These are phyloP conservation scores for Pipistrellus pygmaeus DNA, from an alignment of 2,797 vertebrate species.

Conservation along the genomic window DNA sequence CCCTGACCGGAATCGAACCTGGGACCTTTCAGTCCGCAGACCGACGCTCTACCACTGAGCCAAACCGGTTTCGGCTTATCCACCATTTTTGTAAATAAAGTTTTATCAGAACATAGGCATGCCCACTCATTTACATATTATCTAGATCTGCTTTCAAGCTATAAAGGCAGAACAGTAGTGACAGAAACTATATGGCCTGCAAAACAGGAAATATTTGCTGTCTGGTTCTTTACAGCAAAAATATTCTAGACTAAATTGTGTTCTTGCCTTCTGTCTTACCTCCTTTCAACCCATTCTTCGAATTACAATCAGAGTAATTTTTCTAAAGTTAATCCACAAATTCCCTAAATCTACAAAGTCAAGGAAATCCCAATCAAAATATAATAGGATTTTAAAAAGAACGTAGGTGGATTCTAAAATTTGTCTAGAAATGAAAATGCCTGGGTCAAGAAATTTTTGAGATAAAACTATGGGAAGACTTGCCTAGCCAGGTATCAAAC, in stretches of 20 bases:
- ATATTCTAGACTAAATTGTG: neutral
- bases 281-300: neutral
- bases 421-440: neutral
- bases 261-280: neutral
- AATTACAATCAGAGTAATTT: neutral
- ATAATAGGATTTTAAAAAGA: neutral
- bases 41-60: too few species aligned
- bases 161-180: neutral
- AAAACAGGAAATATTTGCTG: slow-evolving; percentile 4
- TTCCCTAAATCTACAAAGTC: slow-evolving; percentile 27
- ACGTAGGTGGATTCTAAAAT: slow-evolving; percentile 15
- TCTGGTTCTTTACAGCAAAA: neutral
- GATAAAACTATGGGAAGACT: slow-evolving; percentile 6
- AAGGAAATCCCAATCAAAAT: slow-evolving; percentile 47
- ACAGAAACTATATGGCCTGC: neutral
- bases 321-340: slow-evolving; percentile 2
- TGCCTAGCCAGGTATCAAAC: neutral
- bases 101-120: slow-evolving; percentile 20
- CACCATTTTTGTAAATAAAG: neutral
- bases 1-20: too few species aligned
- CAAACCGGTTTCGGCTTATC: too few species aligned
- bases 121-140: neutral
- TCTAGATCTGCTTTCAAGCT: neutral
- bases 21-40: too few species aligned
- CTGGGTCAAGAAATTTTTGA: slow-evolving; percentile 10